phyloP scores from a whole-genome alignment of 2,797 vertebrate genomes.

The Tamandua tetradactyla region DNA sequence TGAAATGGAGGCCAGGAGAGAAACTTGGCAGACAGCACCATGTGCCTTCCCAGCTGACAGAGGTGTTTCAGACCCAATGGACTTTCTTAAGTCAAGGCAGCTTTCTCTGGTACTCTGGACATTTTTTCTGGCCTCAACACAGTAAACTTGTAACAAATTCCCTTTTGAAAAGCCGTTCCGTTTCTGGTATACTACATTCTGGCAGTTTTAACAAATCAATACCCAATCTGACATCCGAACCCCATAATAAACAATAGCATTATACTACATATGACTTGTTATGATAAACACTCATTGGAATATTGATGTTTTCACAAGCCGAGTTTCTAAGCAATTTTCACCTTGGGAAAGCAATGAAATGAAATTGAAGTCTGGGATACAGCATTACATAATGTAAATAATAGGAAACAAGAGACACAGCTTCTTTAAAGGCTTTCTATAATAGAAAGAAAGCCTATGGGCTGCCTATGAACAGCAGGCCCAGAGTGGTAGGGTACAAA shows the following conservation, averaged over 20 bases:
- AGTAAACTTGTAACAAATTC: too few relatives aligned
- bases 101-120: too few relatives aligned
- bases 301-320: slow-evolving; percentile 53
- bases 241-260: slow-evolving; percentile 17
- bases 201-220: too few relatives aligned
- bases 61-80: too few relatives aligned
- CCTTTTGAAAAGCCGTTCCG: too few relatives aligned
- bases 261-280: slow-evolving; percentile 34
- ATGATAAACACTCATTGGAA: not conserved
- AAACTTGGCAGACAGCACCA: too few relatives aligned
- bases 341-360: slow-evolving; percentile 26
- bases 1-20: too few relatives aligned
- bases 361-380: not conserved
- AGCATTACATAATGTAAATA: slow-evolving; percentile 17
- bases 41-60: too few relatives aligned
- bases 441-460: too few relatives aligned
- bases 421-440: not conserved
- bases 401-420: not conserved
- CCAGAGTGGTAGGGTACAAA: not conserved
- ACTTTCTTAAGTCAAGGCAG: too few relatives aligned
- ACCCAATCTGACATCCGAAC: not conserved
- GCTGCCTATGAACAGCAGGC: not conserved
- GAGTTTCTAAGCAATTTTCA: slow-evolving; percentile 49
- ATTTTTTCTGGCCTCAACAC: too few relatives aligned
- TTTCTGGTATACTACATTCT: too few relatives aligned